Conservation (phyloP, 2,113 vertebrate genomes). For the Aphelocoma coerulescens region DNA sequence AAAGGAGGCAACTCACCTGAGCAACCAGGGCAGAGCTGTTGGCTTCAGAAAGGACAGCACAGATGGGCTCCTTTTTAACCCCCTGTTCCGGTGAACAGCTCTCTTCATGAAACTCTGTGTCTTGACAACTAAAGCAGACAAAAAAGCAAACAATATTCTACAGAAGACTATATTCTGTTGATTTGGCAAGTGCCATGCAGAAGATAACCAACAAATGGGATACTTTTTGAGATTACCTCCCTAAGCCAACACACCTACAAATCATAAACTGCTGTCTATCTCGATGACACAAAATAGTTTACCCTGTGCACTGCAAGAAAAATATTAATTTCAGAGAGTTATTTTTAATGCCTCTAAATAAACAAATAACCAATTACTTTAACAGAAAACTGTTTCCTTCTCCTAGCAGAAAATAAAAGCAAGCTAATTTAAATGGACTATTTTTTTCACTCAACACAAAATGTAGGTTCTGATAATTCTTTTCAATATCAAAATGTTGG, state of each 20-base stretch:
- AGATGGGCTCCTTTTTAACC: neutral
- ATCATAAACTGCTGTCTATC: neutral
- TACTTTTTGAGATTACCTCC: neutral
- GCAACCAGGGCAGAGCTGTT: neutral
- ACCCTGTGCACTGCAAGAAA: neutral
- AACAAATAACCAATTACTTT: neutral
- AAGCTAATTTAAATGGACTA: neutral
- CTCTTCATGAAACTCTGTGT: neutral
- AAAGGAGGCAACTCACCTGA: neutral
- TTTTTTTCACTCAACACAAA: neutral
- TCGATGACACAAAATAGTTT: neutral
- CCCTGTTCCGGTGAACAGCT: neutral
- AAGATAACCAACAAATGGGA: neutral
- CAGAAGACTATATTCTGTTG: neutral
- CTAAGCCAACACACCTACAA: neutral
- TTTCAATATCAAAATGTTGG: neutral
- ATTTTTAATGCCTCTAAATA: neutral
- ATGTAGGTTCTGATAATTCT: neutral
- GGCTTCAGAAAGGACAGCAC: neutral
- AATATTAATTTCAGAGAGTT: neutral
- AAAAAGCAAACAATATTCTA: neutral
- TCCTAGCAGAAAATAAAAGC: neutral
- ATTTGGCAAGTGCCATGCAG: neutral
- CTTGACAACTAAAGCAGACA: slow-evolving; percentile 10
- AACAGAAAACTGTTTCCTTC: neutral